Base-by-base conservation (phyloP, 1,140 invertebrate genomes). In the Drosophila funebris region DNA sequence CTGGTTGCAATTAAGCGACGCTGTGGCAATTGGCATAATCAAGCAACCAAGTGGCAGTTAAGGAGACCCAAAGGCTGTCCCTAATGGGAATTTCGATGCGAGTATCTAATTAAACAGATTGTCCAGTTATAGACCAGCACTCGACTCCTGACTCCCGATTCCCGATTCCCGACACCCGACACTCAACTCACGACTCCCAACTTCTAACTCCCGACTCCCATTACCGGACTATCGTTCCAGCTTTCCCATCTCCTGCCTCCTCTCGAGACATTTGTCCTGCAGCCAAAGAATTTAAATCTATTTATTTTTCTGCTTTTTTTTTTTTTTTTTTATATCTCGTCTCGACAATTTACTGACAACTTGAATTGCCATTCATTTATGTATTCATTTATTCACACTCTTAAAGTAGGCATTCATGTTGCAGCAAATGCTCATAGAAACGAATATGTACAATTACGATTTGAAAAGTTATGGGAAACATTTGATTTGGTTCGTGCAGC, bases 1-100 rank as follows among this genome's bases (percentile, higher is more conserved):
- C 64, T 67, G 69, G 62, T 33, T 57, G 69, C 69, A 72, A 72
- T 72, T 72, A 67, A 72, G 69, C 69, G 44, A 37, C 69, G 62
- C 69, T 66, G 44, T 48, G 18, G 44, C 36, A 61, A 61, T 61
- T 61, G 58, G 44, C 58, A 61, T 61, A 61, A 61, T 61, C 62
- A 67, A 58, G 50, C 63, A 37, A 36, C 62, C 44, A 46, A 54
- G 33, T 54, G 52, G 31, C 52, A 54, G 52, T 39, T 36, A 39
- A 39, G 52, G 16, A 37, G 52, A 24, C 33, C 52, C 52, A 36
- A 39, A 13, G 48, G 16, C 48, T 24, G 16, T 20, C 31, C 20
- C 33, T 54, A 54, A 54, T 54, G 52, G 52, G 29, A 54, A 39
- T 39, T 37, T 13, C 52, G 52, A 18, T 54, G 33, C 33, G 18